Evolutionary conservation across 2,113 vertebrate genomes (phyloP).

Genomic region (Larimichthys polyactis): DNA sequence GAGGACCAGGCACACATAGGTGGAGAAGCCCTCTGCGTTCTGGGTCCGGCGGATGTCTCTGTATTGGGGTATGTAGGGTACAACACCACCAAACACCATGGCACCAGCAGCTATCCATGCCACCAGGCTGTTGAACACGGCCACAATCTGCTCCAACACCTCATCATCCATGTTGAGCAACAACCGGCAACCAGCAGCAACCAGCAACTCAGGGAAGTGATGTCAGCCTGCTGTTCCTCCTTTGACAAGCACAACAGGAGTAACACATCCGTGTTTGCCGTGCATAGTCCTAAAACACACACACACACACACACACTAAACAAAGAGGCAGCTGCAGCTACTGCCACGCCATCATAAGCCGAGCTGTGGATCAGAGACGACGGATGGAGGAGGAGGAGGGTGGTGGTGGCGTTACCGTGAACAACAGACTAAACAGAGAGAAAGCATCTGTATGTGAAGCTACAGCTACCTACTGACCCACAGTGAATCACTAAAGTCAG

Average conservation of each 20-base stretch:
- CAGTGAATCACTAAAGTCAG: background rate
- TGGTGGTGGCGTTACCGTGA: background rate
- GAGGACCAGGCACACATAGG: slow-evolving; percentile 94
- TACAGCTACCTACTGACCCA: background rate
- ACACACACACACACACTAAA: background rate
- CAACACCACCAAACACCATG: slow-evolving; percentile 95
- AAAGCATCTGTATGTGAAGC: background rate
- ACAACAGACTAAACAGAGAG: background rate
- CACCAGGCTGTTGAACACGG: slow-evolving; percentile 84
- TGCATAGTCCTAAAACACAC: background rate
- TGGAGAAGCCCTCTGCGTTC: slow-evolving; percentile 96
- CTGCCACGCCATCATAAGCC: slow-evolving; percentile 64
- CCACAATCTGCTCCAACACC: slow-evolving; percentile 86
- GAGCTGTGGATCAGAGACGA: background rate
- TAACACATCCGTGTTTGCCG: slow-evolving; percentile 36
- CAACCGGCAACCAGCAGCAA: too few species aligned
- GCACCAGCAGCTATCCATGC: slow-evolving; percentile 92
- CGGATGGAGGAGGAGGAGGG: too few species aligned
- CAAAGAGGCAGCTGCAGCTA: slow-evolving; percentile 30
- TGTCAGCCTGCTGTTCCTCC: background rate
- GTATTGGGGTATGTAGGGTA: slow-evolving; percentile 97
- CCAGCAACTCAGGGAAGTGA: background rate
- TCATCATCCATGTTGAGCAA: slow-evolving; percentile 86
- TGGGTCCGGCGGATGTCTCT: slow-evolving; percentile 92
- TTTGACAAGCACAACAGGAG: background rate